Conservation (phyloP, 2,797 vertebrate species). For the Macropodus opercularis region DNA sequence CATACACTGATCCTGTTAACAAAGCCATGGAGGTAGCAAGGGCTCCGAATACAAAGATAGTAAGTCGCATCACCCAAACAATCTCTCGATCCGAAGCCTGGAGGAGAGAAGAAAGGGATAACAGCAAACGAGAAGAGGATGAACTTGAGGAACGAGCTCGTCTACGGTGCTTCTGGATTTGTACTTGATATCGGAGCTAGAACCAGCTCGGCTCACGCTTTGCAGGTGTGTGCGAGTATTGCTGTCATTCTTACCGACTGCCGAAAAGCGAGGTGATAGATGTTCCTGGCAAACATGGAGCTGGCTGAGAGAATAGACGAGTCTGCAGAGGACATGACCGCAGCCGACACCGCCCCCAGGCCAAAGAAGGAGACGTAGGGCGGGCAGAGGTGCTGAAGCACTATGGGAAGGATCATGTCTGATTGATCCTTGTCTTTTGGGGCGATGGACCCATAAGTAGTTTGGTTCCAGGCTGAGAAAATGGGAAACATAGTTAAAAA, state of each 20-base stretch:
- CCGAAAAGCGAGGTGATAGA: slow-evolving; percentile 95
- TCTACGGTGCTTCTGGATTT: no score
- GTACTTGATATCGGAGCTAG: no score
- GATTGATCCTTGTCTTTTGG: slow-evolving; percentile 88
- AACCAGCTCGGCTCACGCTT: slow-evolving; percentile 22
- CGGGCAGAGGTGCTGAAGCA: slow-evolving; percentile 95
- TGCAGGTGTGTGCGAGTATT: neutral
- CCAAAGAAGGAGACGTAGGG: slow-evolving; percentile 95
- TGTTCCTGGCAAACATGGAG: slow-evolving; percentile 98
- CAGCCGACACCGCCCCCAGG: slow-evolving; percentile 94
- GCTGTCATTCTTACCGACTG: slow-evolving; percentile 88
- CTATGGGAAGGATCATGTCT: slow-evolving; percentile 97
- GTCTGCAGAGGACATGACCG: slow-evolving; percentile 98
- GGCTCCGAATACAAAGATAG: slow-evolving; percentile 94
- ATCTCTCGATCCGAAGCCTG: slow-evolving; percentile 96
- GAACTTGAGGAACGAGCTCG: no score
- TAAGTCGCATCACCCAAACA: slow-evolving; percentile 95
- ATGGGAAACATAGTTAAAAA: neutral
- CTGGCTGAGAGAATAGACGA: slow-evolving; percentile 98
- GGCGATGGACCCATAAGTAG: slow-evolving; percentile 83
- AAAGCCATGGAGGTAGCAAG: slow-evolving; percentile 94
- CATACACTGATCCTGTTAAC: slow-evolving; percentile 92
- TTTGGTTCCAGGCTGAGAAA: slow-evolving; percentile 93
- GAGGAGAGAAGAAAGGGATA: slow-evolving; percentile 24
- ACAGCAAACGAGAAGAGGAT: neutral